Percentiles rank a stretch among this genome's conserved stretches.
These are phyloP conservation scores for Microplitis deprimator DNA, from an alignment of 2,888 invertebrate species.

Conservation along the genomic window DNA sequence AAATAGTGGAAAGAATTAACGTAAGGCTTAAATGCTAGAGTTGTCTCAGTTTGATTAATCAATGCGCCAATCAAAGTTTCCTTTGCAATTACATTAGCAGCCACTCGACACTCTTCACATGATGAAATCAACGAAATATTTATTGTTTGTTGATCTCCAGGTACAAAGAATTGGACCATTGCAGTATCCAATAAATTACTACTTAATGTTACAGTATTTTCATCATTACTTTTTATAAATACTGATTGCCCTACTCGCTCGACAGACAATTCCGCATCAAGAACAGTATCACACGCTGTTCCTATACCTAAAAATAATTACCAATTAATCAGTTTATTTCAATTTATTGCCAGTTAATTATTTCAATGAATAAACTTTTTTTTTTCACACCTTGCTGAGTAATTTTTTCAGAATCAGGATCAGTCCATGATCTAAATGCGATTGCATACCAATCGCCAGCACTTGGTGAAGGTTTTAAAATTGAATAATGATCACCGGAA, in stretches of 20 bases:
- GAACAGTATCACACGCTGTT: slow-evolving; percentile 77
- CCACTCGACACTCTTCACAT: slow-evolving; percentile 61
- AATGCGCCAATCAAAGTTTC: slow-evolving; percentile 51
- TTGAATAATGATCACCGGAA: slow-evolving; percentile 75
- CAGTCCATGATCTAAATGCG: slow-evolving; percentile 83
- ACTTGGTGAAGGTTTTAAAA: slow-evolving; percentile 78
- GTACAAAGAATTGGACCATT: slow-evolving; percentile 59
- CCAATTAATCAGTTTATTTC: neutral
- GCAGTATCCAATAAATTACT: slow-evolving; percentile 53
- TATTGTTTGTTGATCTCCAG: slow-evolving; percentile 52
- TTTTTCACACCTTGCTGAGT: slow-evolving; percentile 80
- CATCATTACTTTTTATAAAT: slow-evolving; percentile 44
- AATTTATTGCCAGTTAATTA: neutral
- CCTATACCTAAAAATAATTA: slow-evolving; percentile 76
- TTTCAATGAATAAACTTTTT: neutral
- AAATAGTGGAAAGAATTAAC: slow-evolving; percentile 60
- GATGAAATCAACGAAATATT: slow-evolving; percentile 57
- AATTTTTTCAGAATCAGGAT: slow-evolving; percentile 81
- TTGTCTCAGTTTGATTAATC: slow-evolving; percentile 54
- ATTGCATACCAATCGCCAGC: slow-evolving; percentile 87
- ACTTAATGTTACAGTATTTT: slow-evolving; percentile 50
- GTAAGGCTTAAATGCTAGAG: slow-evolving; percentile 59
- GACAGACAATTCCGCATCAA: slow-evolving; percentile 78
- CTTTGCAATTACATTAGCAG: slow-evolving; percentile 57
- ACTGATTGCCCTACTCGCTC: slow-evolving; percentile 70